Base-by-base conservation (phyloP, 1,140 invertebrate genomes). In the Oreohelix idahoensis region DNA sequence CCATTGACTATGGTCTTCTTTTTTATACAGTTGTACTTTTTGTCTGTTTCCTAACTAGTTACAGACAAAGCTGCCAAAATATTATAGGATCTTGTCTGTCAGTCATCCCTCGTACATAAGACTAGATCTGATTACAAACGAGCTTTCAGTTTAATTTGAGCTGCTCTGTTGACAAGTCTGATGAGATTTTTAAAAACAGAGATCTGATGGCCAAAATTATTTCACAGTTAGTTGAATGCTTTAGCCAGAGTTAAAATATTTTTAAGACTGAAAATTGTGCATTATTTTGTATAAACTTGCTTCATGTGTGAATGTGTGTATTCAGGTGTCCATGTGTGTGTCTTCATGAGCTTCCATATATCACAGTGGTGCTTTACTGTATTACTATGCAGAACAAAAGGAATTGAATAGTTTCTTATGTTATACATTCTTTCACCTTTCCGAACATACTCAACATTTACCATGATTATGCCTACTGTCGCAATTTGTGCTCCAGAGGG, bases 381-480 rank as follows among this genome's bases (percentile, higher is more conserved):
- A 32, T 66, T 66, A 66, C 63, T 66, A 66, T 66, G 63, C 63
- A 66, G 63, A 32, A 66, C n/a, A 66, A 66, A 66, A 66, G 29
- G 63, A 17, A 8, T 32, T 66, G n/a, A 66, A 35, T 66, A 29
- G 29, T 35, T 66, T 66, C 20, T 66, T 66, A 66, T 32, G n/a
- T 66, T 32, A 29, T 13, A 66, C 20, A 32, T 32, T 35, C 63
- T 66, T 32, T 32, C 29, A 66, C 32, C n/a, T 66, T 8, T 66
- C 20, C 15, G 2, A 23, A 32, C 29, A 66, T 66, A 66, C 63
- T 66, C 63, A 66, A 23, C 32, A 66, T 29, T 11, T 66, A 5
- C 8, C 63, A 66, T 29, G n/a, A 10, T 15, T 45, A 45, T 15
- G 42, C 15, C 42, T n/a, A n/a, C n/a, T n/a, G 15, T 45, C 42